Evolutionary conservation across 2,888 invertebrate genomes (phyloP), one percentile per base, ranked within the genome.

Genomic region (Ceraclea dissimilis): DNA sequence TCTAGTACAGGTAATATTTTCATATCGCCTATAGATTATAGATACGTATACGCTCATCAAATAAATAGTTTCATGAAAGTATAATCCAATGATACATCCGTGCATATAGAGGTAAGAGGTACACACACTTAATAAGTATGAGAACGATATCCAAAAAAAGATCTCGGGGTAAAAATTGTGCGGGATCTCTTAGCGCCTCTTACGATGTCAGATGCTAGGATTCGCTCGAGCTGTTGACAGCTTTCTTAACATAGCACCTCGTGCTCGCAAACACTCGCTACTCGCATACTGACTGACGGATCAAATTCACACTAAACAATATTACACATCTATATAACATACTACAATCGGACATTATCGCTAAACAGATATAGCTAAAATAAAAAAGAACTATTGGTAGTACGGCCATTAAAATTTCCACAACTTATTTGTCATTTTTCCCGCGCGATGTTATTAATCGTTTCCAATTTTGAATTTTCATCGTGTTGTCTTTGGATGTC

Each of bases 151-250:
- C 58, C 54, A 56, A 60, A 60, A 60, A 60, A 60, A 55, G 57
- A 51, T 31, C 56, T 49, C 56, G 33, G 52, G 52, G 56, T 49
- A 56, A 60, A 60, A 60, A 56, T 39, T 56, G 60, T 50, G 50
- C 52, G 52, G 60, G 56, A 58, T 60, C 60, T 60, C 60, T 60
- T 57, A 50, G 60, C 60, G 60, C 58, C 60, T 60, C 57, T 43
- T 34, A 31, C 43, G 58, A 53, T 58, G 60, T 58, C 60, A 60
- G 58, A 58, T 53, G 56, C 46, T 50, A 51, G 54, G 58, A 56
- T 58, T 57, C 58, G 56, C 56, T 56, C 54, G 58, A 47, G 17
- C 58, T 58, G 60, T 58, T 60, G 60, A 60, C 60, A 60, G 60
- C 58, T 58, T 58, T 52, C 49, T 53, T 58, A 50, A 55, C 31